Evolutionary conservation across 2,113 vertebrate genomes (phyloP).

Genomic region (Pelodiscus sinensis): DNA sequence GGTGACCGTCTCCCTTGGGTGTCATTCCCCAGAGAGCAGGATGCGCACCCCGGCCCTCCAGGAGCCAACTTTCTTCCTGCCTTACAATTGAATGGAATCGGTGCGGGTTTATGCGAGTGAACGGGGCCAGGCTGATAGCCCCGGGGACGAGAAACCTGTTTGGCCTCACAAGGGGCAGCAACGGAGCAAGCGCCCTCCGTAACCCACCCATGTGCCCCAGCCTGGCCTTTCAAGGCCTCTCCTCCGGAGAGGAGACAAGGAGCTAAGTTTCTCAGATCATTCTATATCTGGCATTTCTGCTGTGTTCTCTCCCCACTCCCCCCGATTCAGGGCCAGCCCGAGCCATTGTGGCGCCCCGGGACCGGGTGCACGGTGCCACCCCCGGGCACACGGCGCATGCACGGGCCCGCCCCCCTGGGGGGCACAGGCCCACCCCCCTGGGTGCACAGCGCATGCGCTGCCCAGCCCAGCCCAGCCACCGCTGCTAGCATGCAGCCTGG

Average conservation of each 20-base stretch:
- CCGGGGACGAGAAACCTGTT: not conserved
- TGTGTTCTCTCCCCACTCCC: not conserved
- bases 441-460: too few relatives aligned
- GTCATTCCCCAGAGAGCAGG: rapidly evolving
- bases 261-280: not conserved
- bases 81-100: not conserved
- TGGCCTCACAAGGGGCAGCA: not conserved
- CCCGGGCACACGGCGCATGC: too few relatives aligned
- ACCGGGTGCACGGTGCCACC: too few relatives aligned
- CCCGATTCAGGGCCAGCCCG: too few relatives aligned
- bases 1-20: too few relatives aligned
- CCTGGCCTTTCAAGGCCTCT: not conserved
- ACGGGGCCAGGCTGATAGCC: not conserved
- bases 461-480: too few relatives aligned
- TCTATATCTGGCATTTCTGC: not conserved
- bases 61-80: not conserved
- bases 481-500: too few relatives aligned
- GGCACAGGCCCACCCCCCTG: too few relatives aligned
- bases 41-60: rapidly evolving
- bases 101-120: not conserved
- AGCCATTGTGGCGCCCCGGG: too few relatives aligned
- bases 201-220: not conserved
- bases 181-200: not conserved
- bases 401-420: too few relatives aligned
- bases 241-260: not conserved